Evolutionary conservation across 2,888 invertebrate genomes (phyloP).

Genomic region (Drosophila greeni): DNA sequence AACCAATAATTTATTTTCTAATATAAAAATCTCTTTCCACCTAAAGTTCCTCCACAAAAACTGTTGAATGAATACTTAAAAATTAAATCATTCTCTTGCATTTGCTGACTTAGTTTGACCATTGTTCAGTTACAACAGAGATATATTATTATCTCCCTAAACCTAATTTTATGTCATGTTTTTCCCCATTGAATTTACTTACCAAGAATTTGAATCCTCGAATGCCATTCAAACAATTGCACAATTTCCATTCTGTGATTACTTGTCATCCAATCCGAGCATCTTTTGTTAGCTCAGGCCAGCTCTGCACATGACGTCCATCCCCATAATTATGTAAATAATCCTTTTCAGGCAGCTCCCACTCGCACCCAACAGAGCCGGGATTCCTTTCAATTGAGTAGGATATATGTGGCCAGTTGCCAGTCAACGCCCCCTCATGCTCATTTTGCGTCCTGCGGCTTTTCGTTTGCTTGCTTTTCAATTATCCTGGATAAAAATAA

Average conservation of each 20-base stretch:
- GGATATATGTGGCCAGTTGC: constrained; percentile 34
- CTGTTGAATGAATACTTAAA: not conserved
- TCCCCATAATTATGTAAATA: constrained; percentile 49
- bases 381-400: constrained; percentile 52
- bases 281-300: constrained; percentile 15
- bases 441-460: constrained; percentile 27
- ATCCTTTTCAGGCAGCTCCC: constrained; percentile 18
- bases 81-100: not conserved
- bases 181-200: constrained; percentile 10
- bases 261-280: constrained; percentile 32
- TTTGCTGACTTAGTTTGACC: not conserved
- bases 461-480: constrained; percentile 58
- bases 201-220: not conserved
- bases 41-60: not conserved
- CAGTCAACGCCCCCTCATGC: constrained; percentile 26
- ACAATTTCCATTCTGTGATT: constrained; percentile 33
- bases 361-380: constrained; percentile 10
- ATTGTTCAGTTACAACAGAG: not conserved
- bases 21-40: not conserved
- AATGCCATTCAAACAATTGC: constrained; percentile 33
- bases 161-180: not conserved
- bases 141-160: not conserved
- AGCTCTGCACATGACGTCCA: constrained; percentile 24
- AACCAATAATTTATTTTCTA: not conserved
- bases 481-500: constrained; percentile 72